phyloP scores from a whole-genome alignment of 1,140 invertebrate genomes.

The Cydia amplana region DNA sequence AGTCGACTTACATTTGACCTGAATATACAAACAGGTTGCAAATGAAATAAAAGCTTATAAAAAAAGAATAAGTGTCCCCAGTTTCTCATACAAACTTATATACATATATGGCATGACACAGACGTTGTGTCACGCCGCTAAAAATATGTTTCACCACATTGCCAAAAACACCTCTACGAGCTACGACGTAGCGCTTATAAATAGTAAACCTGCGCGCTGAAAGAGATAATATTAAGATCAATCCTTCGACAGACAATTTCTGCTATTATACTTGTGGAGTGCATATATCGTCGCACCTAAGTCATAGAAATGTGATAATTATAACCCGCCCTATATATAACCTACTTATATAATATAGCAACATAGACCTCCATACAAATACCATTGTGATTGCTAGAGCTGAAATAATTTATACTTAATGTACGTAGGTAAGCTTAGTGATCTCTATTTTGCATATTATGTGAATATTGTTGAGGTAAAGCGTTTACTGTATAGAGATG shows the following conservation, averaged over 20 bases:
- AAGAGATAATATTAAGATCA: too few relatives aligned
- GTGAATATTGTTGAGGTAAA: constrained; percentile 5
- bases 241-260: too few relatives aligned
- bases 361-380: constrained; percentile 18
- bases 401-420: constrained; percentile 20
- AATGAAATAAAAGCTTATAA: too few relatives aligned
- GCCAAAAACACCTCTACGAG: neutral
- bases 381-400: constrained; percentile 26
- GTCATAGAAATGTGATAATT: neutral
- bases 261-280: neutral
- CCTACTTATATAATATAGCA: neutral
- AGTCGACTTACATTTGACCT: too few relatives aligned
- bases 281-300: neutral
- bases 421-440: constrained; percentile 21
- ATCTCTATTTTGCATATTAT: constrained; percentile 28
- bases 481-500: constrained; percentile 1
- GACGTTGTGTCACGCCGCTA: too few relatives aligned
- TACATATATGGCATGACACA: too few relatives aligned
- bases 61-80: too few relatives aligned
- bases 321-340: neutral
- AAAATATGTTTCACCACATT: too few relatives aligned
- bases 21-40: too few relatives aligned
- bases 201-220: neutral
- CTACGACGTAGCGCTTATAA: neutral
- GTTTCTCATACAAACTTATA: too few relatives aligned